Evolutionary conservation across 2,797 vertebrate genomes (phyloP), one percentile per base, ranked within the genome.

Genomic region (Muraenolepis orangiensis): DNA sequence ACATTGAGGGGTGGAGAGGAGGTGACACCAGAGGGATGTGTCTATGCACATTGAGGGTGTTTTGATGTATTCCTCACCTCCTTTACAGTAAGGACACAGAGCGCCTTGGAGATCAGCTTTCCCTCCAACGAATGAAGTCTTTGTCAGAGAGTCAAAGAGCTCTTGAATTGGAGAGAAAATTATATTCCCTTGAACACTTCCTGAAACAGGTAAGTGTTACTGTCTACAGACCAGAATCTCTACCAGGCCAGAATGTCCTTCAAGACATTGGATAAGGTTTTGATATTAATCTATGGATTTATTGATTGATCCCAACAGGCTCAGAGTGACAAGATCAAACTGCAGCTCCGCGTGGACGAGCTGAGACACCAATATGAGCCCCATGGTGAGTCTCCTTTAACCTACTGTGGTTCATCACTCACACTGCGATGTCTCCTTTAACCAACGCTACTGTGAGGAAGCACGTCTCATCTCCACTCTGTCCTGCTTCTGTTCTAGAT

Each of bases 121-220:
- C 96, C 31, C 88, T 97, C 72, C 96, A 98, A 85, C 93, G 96
- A 81, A 97, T 98, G 96, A 98, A 98, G 83, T 94, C 96, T 67
- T 86, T 99, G 71, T 95, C 95, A 57, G 98, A 99, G 89, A 99
- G 97, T 85, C 97, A 98, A 31, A 92, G 95, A 81, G 94, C 95
- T 70, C 88, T 99, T 81, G 95, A 97, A 79, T 87, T 98, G 87
- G 98, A 99, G 84, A 94, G 96, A 86, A 99, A 98, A 74, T 94
- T 99, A 28, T 98, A 95, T 86, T 83, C 89, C 4, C 93, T 89
- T 16, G 96, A 97, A 78, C 94, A 94, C 38, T 87, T 88, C 71
- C 92, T 96, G 74, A 96, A 97, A 75, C 88, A 94, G 87, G 91
- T 91, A 32, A 64, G 4, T 0, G 51, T 6, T 14, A 20, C 6